Evolutionary conservation across 2,888 invertebrate genomes (phyloP).

Genomic region (Clepsis dumicolana): DNA sequence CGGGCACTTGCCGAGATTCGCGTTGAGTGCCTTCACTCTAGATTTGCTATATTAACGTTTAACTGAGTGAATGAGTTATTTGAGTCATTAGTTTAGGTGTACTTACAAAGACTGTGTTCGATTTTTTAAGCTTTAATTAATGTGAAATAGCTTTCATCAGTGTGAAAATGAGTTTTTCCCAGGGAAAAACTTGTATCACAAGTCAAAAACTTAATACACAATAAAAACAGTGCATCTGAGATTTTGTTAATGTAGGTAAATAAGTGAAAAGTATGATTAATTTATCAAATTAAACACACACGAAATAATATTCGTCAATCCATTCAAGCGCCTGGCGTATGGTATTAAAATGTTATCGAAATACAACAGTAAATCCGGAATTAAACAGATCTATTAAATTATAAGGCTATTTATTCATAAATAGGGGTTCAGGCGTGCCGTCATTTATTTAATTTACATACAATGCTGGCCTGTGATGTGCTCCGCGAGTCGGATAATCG

Average conservation of each 20-base stretch:
- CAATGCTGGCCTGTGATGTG: conserved; percentile 69
- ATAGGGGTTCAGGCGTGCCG: conserved; percentile 65
- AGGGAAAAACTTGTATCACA: too few relatives aligned
- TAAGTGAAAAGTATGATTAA: too few relatives aligned
- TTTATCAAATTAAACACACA: not conserved
- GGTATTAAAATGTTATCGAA: conserved; percentile 9
- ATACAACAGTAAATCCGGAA: conserved; percentile 10
- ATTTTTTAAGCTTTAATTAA: too few relatives aligned
- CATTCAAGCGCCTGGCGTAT: not conserved
- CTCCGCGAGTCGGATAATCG: conserved; percentile 80
- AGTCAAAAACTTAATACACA: too few relatives aligned
- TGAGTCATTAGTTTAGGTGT: conserved; percentile 8
- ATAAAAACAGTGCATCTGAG: too few relatives aligned
- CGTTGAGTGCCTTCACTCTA: conserved; percentile 21
- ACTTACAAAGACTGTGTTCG: not conserved
- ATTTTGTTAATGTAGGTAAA: too few relatives aligned
- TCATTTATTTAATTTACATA: conserved; percentile 80
- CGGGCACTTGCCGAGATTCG: conserved; percentile 37
- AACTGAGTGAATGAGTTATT: not conserved
- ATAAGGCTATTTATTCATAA: conserved; percentile 52
- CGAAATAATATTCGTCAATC: not conserved
- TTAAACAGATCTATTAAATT: conserved; percentile 34
- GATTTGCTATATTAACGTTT: conserved; percentile 15
- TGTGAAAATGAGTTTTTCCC: too few relatives aligned
- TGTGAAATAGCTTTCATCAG: too few relatives aligned